These are phyloP conservation scores for Drosophila jambulina DNA, from an alignment of 1,140 invertebrate genomes.

Conservation along the genomic window DNA sequence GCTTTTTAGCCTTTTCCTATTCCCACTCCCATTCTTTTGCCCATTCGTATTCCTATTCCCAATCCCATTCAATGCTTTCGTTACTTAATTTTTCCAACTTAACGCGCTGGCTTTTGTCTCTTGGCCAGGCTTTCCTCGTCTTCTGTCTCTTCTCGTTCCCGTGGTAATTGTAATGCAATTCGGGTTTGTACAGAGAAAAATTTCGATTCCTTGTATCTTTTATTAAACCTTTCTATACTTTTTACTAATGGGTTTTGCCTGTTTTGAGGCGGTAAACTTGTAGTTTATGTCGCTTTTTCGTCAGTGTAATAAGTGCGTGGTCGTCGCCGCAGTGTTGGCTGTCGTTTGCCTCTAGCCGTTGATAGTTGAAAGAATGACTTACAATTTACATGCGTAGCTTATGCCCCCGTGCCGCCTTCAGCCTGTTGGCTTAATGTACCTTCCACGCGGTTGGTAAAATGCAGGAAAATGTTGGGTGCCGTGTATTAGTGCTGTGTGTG, in stretches of 20 bases:
- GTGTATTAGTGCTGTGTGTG: constrained; percentile 65
- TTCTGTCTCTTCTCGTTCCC: not conserved
- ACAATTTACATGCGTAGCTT: constrained; percentile 83
- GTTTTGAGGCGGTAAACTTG: not conserved
- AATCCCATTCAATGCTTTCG: constrained; percentile 75
- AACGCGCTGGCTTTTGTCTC: constrained; percentile 63
- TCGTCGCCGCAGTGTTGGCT: constrained; percentile 2
- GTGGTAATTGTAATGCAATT: constrained; percentile 52
- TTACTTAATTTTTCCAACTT: constrained; percentile 79
- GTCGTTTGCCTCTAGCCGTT: constrained; percentile 31
- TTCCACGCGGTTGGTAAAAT: constrained; percentile 42
- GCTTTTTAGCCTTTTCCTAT: constrained; percentile 33
- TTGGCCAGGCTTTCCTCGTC: constrained; percentile 6
- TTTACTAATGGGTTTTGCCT: not conserved
- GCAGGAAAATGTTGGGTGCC: constrained; percentile 35
- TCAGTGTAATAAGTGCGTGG: constrained; percentile 59
- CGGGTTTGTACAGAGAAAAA: constrained; percentile 23
- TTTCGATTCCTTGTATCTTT: not conserved
- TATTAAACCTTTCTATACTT: not conserved
- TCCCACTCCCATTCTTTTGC: constrained; percentile 20
- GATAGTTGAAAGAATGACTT: constrained; percentile 83
- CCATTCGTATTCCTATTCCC: constrained; percentile 44
- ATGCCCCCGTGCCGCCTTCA: constrained; percentile 75
- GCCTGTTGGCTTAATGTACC: constrained; percentile 74
- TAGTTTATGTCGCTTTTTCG: not conserved